Evolutionary conservation across 2,797 vertebrate genomes (phyloP), one percentile per base, ranked within the genome.

Genomic region (Rhyacichthys aspro): DNA sequence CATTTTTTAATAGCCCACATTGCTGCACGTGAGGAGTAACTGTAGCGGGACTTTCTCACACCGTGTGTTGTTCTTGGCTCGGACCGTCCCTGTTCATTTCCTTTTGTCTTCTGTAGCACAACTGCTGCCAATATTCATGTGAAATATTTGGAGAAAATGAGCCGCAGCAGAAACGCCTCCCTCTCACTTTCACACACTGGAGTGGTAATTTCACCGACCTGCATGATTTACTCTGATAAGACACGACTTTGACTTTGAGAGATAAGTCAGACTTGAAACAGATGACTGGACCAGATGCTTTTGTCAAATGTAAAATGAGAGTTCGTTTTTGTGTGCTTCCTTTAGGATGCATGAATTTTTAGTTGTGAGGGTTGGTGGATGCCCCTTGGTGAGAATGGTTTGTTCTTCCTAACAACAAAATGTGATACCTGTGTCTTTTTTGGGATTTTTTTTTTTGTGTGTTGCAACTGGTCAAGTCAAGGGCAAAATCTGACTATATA

Each of bases 61-160:
- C 89, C 87, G 88, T 84, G 87, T 93, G 90, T 93, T 93, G 89
- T 90, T 82, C 87, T 93, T 94, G 93, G 93, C 91, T 81, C 72
- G 60, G 38, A 64, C 63, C 49, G 70, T 55, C 74, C 79, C 15
- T 70, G 81, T 91, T 91, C 83, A 92, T 92, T 93, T 92, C 92
- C 90, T 88, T 89, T 90, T 91, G 85, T 92, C 90, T 90, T 91
- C 81, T 89, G 84, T 80, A 84, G 83, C 86, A 76, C 81, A 87
- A 86, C 82, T 50, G 76, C 81, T 87, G 90, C 89, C 91, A 91
- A 88, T 88, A 85, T 81, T 86, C 81, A 88, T 86, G 88, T 87
- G 85, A 91, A 89, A 92, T 86, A 86, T 88, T 90, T 89, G 68
- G 71, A 78, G 79, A 90, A 86, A 90, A 85, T 69, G 71, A 86